Evolutionary conservation across 2,113 vertebrate genomes (phyloP).

Genomic region (Motacilla alba): DNA sequence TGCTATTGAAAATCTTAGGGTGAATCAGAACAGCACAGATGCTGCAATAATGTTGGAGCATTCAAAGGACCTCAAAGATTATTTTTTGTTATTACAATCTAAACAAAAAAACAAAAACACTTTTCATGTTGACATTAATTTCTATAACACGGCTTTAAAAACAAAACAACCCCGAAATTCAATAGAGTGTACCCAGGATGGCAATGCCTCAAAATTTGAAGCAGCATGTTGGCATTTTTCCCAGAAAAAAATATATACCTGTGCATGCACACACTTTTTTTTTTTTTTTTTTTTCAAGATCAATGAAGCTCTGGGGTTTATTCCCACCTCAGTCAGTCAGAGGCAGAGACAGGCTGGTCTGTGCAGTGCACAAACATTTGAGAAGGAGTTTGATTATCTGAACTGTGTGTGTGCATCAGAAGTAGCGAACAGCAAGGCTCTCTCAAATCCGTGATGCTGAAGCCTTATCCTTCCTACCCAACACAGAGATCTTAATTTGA

Average conservation of each 20-base stretch:
- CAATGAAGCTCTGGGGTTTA: not conserved
- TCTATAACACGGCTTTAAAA: conserved; percentile 10
- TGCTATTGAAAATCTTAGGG: not conserved
- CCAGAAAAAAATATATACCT: not conserved
- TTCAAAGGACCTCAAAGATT: not conserved
- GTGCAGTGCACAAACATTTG: not conserved
- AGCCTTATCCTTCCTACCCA: not conserved
- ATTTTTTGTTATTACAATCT: not conserved
- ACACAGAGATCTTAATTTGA: not conserved
- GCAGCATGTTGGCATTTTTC: conserved; percentile 19
- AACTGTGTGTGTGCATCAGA: not conserved
- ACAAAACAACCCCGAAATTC: conserved; percentile 27
- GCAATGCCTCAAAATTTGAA: conserved; percentile 22
- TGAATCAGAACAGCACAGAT: not conserved
- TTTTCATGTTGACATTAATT: conserved; percentile 35
- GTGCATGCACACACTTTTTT: not conserved
- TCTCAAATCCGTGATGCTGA: not conserved
- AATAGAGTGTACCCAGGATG: not conserved
- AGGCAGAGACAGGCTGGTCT: not conserved
- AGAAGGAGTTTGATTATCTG: not conserved
- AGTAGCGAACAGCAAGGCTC: not conserved
- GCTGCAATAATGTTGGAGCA: not conserved
- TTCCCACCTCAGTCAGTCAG: not conserved
- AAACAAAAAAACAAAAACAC: not conserved
- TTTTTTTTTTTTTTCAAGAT: not conserved